Percentiles rank a stretch among this genome's conserved stretches.
Conservation (phyloP, 2,888 invertebrate genomes). For the Entomobrya proxima region DNA sequence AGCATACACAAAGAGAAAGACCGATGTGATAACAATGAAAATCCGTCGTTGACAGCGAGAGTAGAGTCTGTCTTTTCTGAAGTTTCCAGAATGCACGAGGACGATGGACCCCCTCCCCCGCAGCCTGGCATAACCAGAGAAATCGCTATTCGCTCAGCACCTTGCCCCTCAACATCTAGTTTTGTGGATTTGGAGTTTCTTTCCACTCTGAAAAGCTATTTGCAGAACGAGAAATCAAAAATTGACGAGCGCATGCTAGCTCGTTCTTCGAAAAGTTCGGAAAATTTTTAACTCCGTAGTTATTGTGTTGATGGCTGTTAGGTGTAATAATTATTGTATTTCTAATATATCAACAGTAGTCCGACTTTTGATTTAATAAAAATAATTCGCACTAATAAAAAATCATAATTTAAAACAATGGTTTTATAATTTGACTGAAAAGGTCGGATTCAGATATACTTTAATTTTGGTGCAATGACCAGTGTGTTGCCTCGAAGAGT, state of each 20-base stretch:
- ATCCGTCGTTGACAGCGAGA: neutral
- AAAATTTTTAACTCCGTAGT: slow-evolving; percentile 15
- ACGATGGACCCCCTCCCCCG: neutral
- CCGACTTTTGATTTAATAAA: neutral
- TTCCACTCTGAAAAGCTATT: slow-evolving; percentile 13
- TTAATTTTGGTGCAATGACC: slow-evolving; percentile 45
- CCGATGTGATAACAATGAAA: neutral
- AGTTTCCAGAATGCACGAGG: neutral
- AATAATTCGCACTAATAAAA: neutral
- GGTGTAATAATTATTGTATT: too few species aligned
- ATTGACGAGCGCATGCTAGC: slow-evolving; percentile 29
- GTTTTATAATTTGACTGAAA: too few species aligned
- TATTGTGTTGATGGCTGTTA: too few species aligned
- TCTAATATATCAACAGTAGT: too few species aligned
- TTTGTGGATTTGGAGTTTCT: slow-evolving; percentile 26
- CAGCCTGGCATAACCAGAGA: slow-evolving; percentile 1
- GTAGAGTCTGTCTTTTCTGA: neutral
- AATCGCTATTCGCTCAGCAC: slow-evolving; percentile 55
- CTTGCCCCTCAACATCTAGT: slow-evolving; percentile 4
- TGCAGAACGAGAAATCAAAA: slow-evolving; percentile 43
- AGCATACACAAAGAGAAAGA: neutral
- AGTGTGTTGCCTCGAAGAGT: slow-evolving; percentile 41
- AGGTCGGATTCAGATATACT: neutral
- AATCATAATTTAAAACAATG: neutral
- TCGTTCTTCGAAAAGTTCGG: slow-evolving; percentile 31